phyloP scores from a whole-genome alignment of 2,113 vertebrate species.

The Varanus salvator region DNA sequence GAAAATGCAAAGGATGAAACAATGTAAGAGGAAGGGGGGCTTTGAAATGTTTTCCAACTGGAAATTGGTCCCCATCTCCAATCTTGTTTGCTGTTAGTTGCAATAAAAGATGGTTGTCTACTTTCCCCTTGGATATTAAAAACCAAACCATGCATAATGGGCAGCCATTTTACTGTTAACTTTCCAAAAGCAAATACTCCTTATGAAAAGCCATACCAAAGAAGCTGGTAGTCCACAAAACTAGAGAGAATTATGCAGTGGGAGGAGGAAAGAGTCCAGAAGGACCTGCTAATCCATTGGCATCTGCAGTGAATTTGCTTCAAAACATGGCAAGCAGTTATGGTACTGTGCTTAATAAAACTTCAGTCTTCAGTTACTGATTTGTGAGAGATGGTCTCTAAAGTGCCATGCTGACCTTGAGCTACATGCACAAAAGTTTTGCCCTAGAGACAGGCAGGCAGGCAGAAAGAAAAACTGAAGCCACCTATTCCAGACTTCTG shows the following conservation, averaged over 20 bases:
- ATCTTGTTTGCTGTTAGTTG: no score
- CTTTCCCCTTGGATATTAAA: no score
- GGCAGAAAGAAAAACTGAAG: conserved; percentile 35
- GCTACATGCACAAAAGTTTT: neutral
- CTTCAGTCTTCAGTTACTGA: neutral
- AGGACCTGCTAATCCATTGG: neutral
- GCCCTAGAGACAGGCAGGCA: conserved; percentile 2
- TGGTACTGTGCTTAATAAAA: neutral
- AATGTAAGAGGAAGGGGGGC: no score
- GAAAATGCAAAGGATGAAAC: no score
- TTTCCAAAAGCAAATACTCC: neutral
- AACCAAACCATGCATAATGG: no score
- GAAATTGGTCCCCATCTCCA: no score
- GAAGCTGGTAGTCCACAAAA: neutral
- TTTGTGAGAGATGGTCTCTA: neutral
- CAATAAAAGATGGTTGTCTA: no score
- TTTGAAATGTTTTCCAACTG: no score
- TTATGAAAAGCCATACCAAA: neutral
- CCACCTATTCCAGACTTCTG: conserved; percentile 38
- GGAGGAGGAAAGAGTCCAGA: neutral
- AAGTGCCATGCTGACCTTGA: neutral
- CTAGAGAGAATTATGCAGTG: neutral
- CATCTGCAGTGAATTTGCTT: neutral
- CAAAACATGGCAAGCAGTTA: neutral
- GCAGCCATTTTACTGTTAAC: neutral